Percentiles rank a stretch among this genome's conserved stretches.
Evolutionary conservation across 2,113 vertebrate species (phyloP).

Genomic region (Ictidomys tridecemlineatus): DNA sequence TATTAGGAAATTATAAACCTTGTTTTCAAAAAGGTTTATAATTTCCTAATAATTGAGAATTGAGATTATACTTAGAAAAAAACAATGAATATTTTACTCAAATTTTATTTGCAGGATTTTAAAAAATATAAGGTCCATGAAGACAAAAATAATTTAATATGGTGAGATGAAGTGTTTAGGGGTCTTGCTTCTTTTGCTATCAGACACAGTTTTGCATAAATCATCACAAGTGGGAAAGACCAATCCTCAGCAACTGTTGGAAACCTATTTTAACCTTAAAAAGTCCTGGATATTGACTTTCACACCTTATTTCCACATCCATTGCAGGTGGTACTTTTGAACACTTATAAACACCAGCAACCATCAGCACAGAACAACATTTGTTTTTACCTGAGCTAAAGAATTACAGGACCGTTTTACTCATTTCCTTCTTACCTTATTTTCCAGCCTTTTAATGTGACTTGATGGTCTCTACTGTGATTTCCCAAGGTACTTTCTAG

Average conservation of each 20-base stretch:
- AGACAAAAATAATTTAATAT: background rate
- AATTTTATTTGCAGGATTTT: background rate
- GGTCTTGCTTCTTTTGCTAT: background rate
- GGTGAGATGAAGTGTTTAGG: background rate
- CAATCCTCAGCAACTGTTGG: background rate
- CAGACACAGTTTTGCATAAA: background rate
- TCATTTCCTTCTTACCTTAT: background rate
- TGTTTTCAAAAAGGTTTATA: conserved; percentile 28
- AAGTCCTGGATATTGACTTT: background rate
- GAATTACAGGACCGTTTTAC: background rate
- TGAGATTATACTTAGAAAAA: background rate
- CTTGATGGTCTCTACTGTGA: background rate
- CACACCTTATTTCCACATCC: background rate
- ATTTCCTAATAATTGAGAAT: too few relatives aligned
- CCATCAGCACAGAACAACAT: background rate
- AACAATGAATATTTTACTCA: background rate
- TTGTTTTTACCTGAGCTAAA: background rate
- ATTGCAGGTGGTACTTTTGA: background rate
- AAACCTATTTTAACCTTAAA: background rate
- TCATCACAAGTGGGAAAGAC: background rate
- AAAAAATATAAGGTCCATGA: background rate
- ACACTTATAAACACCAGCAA: background rate
- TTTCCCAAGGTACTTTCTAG: background rate
- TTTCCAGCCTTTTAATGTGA: background rate
- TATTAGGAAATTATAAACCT: background rate